Evolutionary conservation across 1,140 invertebrate species (phyloP), one percentile per base, ranked within the genome.

Genomic region (Acromyrmex heyeri): DNA sequence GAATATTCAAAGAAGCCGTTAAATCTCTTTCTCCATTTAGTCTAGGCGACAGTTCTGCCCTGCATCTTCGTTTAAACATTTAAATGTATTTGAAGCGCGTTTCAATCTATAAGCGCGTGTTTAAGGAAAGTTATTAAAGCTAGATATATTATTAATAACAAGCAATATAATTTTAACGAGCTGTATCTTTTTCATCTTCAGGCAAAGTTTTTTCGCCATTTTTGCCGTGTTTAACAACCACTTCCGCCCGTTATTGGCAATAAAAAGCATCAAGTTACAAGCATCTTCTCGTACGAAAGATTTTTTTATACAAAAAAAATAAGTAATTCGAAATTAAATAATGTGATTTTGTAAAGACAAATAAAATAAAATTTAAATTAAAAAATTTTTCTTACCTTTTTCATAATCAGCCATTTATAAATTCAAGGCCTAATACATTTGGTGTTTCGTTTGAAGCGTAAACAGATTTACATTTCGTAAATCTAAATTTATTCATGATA

Each of bases 401-500:
- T 50, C 16, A 34, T 69, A 62, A 18, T 50, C 8, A 53, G n/a
- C 14, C 48, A 38, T 67, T 69, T 21, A 27, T 21, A 65, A 88
- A 14, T 21, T 90, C 81, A 44, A 86, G 72, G 27, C 67, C 65
- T 79, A 89, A 83, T 85, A 64, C 70, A 81, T 87, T 75, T 85
- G 85, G 78, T 87, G 75, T 86, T 88, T 89, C 59, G 88, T 89
- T 85, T 89, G 92, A 91, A 93, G 85, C 88, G 87, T 87, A 88
- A 93, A 92, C 88, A n/a, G n/a, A n/a, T n/a, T n/a, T n/a, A n/a
- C n/a, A 88, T 76, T 89, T 91, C 38, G 83, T 88, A 83, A 79
- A 72, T 83, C 91, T 92, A 93, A 92, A 92, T 93, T 92, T 93
- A 92, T 89, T 85, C 88, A 81, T 21, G 73, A 75, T 87, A 77